phyloP scores from a whole-genome alignment of 2,888 invertebrate species.

The Caenorhabditis panamensis region DNA sequence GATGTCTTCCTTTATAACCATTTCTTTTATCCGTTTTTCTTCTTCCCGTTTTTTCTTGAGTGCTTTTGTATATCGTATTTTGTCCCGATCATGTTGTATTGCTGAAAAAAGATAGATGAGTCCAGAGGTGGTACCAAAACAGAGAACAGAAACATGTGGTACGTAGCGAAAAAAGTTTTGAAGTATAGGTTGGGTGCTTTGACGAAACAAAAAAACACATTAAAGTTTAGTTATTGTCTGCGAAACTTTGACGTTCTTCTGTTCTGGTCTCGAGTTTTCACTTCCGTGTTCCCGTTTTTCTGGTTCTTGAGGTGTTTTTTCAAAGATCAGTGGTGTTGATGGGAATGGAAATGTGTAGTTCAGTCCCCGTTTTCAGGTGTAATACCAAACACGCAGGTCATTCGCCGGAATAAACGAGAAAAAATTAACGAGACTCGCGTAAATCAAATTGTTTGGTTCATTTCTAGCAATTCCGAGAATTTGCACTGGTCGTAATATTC shows the following conservation, averaged over 20 bases:
- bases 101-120: conserved; percentile 64
- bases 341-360: background rate
- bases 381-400: background rate
- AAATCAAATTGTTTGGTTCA: conserved; percentile 16
- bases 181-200: conserved; percentile 15
- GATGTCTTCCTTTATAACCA: conserved; percentile 65
- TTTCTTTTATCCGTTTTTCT: conserved; percentile 60
- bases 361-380: background rate
- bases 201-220: conserved; percentile 13
- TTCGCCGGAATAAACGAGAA: background rate
- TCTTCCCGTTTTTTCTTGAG: conserved; percentile 72
- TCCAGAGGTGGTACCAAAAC: background rate
- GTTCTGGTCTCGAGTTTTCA: background rate
- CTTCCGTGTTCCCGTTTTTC: background rate
- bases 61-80: conserved; percentile 74
- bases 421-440: background rate
- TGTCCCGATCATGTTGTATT: conserved; percentile 76
- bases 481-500: background rate
- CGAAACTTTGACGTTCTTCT: background rate
- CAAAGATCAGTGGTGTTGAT: background rate
- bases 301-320: background rate
- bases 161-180: background rate
- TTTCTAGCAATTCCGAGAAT: conserved; percentile 2
- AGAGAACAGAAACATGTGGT: conserved; percentile 23
- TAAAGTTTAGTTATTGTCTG: conserved; percentile 6